Conservation (phyloP, 2,888 invertebrate genomes). For the Gasteruption jaculator region DNA sequence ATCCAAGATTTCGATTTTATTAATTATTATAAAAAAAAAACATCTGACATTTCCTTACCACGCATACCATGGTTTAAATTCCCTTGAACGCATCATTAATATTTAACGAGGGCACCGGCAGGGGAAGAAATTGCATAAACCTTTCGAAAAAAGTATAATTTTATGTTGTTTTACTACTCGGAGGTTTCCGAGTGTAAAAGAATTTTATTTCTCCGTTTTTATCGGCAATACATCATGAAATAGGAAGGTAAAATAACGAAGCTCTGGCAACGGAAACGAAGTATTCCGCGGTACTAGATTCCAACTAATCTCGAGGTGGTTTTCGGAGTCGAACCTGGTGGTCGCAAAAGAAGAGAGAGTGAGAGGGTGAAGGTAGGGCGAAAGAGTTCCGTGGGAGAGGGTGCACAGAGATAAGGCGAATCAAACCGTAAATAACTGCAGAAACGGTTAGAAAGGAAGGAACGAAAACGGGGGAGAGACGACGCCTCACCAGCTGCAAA, state of each 20-base stretch:
- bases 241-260: slow-evolving; percentile 18
- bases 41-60: no score
- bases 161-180: no score
- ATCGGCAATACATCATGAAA: slow-evolving; percentile 10
- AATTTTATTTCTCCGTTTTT: neutral
- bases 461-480: slow-evolving; percentile 33
- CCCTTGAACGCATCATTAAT: no score
- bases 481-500: slow-evolving; percentile 49
- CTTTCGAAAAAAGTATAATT: no score
- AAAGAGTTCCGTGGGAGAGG: slow-evolving; percentile 21
- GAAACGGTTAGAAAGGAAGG: slow-evolving; percentile 48
- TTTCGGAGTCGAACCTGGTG: slow-evolving; percentile 28
- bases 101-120: no score
- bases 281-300: slow-evolving; percentile 28
- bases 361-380: slow-evolving; percentile 15
- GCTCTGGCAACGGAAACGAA: slow-evolving; percentile 33
- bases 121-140: no score
- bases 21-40: no score
- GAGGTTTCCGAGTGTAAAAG: neutral
- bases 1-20: no score
- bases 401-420: slow-evolving; percentile 48
- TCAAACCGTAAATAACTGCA: slow-evolving; percentile 52
- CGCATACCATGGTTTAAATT: no score
- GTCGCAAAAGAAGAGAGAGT: slow-evolving; percentile 24
- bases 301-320: slow-evolving; percentile 39